phyloP scores from a whole-genome alignment of 2,797 vertebrate species.

The Periparus ater region DNA sequence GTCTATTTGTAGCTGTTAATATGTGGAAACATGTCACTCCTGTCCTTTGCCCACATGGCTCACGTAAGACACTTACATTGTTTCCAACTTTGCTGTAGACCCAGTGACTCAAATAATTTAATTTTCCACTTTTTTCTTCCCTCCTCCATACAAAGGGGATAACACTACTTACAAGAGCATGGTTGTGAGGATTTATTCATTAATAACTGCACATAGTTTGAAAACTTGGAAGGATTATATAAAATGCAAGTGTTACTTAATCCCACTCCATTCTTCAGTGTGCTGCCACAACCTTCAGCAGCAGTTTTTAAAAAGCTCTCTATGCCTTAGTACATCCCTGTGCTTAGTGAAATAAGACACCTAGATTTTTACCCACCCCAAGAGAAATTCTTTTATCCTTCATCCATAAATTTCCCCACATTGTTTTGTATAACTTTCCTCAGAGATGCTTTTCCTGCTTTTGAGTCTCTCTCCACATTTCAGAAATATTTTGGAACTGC shows the following conservation, averaged over 20 bases:
- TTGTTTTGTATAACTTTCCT: not conserved
- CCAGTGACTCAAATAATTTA: not conserved
- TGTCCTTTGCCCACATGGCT: not conserved
- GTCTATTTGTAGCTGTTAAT: not conserved
- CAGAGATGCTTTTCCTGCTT: not conserved
- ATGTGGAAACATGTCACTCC: not conserved
- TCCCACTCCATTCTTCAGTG: not conserved
- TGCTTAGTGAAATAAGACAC: not conserved
- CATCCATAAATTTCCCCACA: not conserved
- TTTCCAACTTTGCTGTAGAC: not conserved
- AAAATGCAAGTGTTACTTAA: not conserved
- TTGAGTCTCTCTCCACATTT: not conserved
- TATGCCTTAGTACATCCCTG: accelerated
- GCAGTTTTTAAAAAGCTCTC: not conserved
- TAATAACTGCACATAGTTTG: not conserved
- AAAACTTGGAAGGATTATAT: not conserved
- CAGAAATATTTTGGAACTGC: not conserved
- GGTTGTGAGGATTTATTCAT: not conserved
- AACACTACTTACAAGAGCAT: not conserved
- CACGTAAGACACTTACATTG: not conserved
- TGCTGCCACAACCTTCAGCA: not conserved
- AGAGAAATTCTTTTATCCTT: not conserved
- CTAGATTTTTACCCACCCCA: not conserved
- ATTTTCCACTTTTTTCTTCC: not conserved
- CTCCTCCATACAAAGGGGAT: not conserved